Evolutionary conservation across 2,797 vertebrate species (phyloP), one percentile per base, ranked within the genome.

Genomic region (Uromys caudimaculatus): DNA sequence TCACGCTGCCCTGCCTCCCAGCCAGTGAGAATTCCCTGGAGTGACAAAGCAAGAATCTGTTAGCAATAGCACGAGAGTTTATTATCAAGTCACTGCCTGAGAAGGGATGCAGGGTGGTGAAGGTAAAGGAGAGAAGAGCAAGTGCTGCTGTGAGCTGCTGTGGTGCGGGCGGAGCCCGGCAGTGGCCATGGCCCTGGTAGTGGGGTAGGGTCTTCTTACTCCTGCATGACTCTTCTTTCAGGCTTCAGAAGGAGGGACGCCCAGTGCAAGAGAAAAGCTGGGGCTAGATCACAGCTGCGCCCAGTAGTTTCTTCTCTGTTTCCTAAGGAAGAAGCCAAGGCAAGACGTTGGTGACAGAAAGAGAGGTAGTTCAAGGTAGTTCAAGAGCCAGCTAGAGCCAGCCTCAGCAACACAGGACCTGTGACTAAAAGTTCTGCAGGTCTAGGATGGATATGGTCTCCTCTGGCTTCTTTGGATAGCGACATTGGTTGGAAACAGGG

Each of bases 231-330:
- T 89, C n/a, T 79, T 86, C 84, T 89, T 52, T 84, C 44, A 54
- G 35, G 41, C 62, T 27, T 35, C 87, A 44, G 89, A 83, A 13
- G 41, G 67, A 69, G 41, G 38, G 19, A 58, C 2, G 1, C 7
- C 11, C 12, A 9, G 56, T 35, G 38, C 64, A 38, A 29, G 32
- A 35, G 47, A 50, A 91, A 69, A 83, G 21, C 78, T 23, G 13
- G 2, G 67, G 35, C 54, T 94, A 73, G 73, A 47, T 60, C 27
- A 41, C 62, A 54, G 3, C 82, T 0, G 11, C 69, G 71, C 4
- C 44, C 10, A 73, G 23, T 1, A 54, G 91, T 69, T 92, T 79
- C 78, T 95, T 95, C 83, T 91, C 90, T 85, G 29, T 93, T 91
- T 95, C 58, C 96, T 97, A 81, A 92, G 21, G 38, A 90, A 84